These are phyloP conservation scores for Cataglyphis albicans DNA, from an alignment of 2,888 invertebrate genomes.

Conservation along the genomic window DNA sequence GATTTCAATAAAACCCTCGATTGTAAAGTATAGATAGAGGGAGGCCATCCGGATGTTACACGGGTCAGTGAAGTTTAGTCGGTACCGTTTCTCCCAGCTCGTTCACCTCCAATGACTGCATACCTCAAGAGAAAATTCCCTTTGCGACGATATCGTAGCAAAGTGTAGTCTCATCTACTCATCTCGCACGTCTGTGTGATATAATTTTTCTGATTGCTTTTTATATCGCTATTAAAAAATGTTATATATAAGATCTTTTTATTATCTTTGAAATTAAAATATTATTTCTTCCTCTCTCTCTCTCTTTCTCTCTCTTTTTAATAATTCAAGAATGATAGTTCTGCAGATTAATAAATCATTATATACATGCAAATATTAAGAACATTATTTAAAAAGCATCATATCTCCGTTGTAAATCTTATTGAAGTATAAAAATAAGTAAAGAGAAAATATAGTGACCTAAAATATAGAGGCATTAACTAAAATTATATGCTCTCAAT, in stretches of 20 bases:
- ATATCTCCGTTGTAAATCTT: neutral
- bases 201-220: neutral
- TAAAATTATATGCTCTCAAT: neutral
- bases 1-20: conserved; percentile 84
- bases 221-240: neutral
- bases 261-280: neutral
- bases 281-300: neutral
- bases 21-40: conserved; percentile 82
- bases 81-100: conserved; percentile 53
- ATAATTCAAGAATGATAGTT: neutral
- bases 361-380: neutral
- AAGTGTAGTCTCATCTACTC: conserved; percentile 32
- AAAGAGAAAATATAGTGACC: neutral
- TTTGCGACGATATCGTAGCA: conserved; percentile 57
- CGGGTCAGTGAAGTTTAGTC: conserved; percentile 82
- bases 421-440: neutral
- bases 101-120: conserved; percentile 44
- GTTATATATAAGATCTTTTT: neutral
- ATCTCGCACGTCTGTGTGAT: neutral
- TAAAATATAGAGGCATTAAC: neutral
- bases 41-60: conserved; percentile 79
- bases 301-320: neutral
- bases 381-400: neutral
- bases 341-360: neutral
- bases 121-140: conserved; percentile 22